Evolutionary conservation across 2,113 vertebrate genomes (phyloP), one percentile per base, ranked within the genome.

Genomic region (Datnioides undecimradiatus): DNA sequence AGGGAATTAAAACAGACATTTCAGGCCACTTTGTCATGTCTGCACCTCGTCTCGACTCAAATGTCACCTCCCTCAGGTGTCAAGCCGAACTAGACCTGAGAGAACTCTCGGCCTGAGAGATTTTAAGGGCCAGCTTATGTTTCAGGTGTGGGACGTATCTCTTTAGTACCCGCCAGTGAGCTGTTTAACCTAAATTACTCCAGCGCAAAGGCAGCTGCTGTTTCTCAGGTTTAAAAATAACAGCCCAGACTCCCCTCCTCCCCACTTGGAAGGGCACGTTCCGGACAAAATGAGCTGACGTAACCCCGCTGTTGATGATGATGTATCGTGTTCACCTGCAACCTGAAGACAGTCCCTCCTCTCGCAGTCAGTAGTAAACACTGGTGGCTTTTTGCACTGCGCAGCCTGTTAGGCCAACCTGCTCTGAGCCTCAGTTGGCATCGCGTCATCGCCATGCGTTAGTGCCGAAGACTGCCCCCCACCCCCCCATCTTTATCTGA

Each of bases 111-210:
- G 27, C 33, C 29, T 29, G 14, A 19, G 60, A 60, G 29, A 76
- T 72, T 36, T 52, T 49, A 41, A 19, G 70, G 29, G 19, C 69
- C 5, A 14, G 41, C 38, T 73, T 41, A 6, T 72, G 70, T 83
- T 83, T 80, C 76, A 88, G 78, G 62, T 80, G 86, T 75, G 46
- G 69, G 49, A 65, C n/a, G 1, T 40, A 23, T 70, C 73, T 67
- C 4, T 79, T 88, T 79, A 90, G 74, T 79, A 76, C 69, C 87
- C 66, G 58, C 82, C 43, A 69, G 46, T 49, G 58, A 88, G 86
- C 79, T 73, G 66, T 70, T 90, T 84, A 81, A 89, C 88, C 88
- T 84, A 67, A 86, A 90, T 93, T 79, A 79, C 77, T 87, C 34
- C 27, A 21, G 79, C 17, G 27, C 81, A 83, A 57, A 83, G 80